Base-by-base conservation (phyloP, 2,113 vertebrate species). In the Dromaius novaehollandiae region DNA sequence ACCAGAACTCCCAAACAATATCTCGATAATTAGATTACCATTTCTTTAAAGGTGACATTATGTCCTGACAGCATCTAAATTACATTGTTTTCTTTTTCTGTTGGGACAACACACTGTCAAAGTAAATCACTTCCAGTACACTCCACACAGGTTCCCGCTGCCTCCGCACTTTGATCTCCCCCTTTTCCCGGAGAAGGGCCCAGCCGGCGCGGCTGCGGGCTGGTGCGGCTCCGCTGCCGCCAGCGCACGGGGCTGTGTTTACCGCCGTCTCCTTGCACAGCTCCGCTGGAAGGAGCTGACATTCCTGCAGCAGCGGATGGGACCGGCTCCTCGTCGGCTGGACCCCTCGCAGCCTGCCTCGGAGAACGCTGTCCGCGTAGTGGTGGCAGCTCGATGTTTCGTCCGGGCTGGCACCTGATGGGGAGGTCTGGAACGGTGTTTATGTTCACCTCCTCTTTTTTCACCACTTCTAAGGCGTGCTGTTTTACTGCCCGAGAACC, bases 11-110 rank as follows among this genome's bases (percentile, higher is more conserved):
- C 48, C 26, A 95, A 89, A 93, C 0, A 0, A 22, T 76, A 86
- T 53, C 88, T 95, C 60, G 66, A 69, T 92, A 95, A 95, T 93
- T 90, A 92, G 83, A 89, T 92, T 75, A 95, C 71, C 44, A 12
- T 63, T 87, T 95, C 91, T 74, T 89, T 89, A 86, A 78, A 91
- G 91, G 83, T 82, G 92, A 92, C 61, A 65, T 89, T 96, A 83
- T 80, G 66, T 69, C 78, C 83, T 88, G 84, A 83, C 83, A 91
- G 89, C 60, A 77, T 77, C 84, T 88, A 89, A 92, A 91, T 96
- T 75, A 80, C 0, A 0, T 71, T 74, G 70, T 90, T 90, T 87
- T 82, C 32, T 82, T 86, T 84, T 86, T 56, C 64, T 89, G 22
- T 79, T 92, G 78, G 83, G 68, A 69, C 88, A 89, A 89, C 88